These are phyloP conservation scores for Pseudoatta argentina DNA, from an alignment of 1,140 invertebrate genomes.

Conservation along the genomic window DNA sequence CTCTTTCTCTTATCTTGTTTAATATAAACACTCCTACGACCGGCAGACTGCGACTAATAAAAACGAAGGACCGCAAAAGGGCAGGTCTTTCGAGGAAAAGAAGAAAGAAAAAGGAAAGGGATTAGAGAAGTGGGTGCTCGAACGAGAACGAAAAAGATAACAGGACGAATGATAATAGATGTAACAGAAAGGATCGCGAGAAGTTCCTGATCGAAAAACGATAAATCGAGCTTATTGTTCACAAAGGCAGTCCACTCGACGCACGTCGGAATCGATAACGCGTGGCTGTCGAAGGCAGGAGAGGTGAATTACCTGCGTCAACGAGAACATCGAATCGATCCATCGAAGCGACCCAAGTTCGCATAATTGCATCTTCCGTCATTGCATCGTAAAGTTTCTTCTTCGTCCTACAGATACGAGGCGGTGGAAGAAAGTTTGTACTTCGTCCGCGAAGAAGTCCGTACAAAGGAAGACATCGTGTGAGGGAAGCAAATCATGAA, in stretches of 20 bases:
- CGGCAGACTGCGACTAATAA: slow-evolving; percentile 10
- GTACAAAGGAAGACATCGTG: background rate
- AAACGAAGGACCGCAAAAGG: slow-evolving; percentile 23
- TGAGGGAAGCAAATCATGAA: slow-evolving; percentile 61
- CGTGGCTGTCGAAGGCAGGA: slow-evolving; percentile 14
- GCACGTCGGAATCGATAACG: slow-evolving; percentile 14
- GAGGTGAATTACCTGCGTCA: slow-evolving; percentile 66
- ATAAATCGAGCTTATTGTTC: slow-evolving; percentile 1
- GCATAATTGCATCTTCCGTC: slow-evolving; percentile 34
- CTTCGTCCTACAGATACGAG: background rate
- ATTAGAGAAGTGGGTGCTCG: background rate
- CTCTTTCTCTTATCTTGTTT: slow-evolving; percentile 22
- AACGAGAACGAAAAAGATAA: background rate
- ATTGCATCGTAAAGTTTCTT: slow-evolving; percentile 16
- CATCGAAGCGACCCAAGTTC: slow-evolving; percentile 53
- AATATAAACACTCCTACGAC: slow-evolving; percentile 8
- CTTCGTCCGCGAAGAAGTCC: background rate
- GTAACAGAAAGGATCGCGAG: background rate
- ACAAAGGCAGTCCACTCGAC: background rate
- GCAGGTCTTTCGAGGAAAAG: background rate
- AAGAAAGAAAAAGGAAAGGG: background rate
- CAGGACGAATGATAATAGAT: background rate
- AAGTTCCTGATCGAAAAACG: background rate
- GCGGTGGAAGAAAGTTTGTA: background rate
- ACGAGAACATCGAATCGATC: slow-evolving; percentile 62